Evolutionary conservation across 1,140 invertebrate species (phyloP), one percentile per base, ranked within the genome.

Genomic region (Lepidurus apus): DNA sequence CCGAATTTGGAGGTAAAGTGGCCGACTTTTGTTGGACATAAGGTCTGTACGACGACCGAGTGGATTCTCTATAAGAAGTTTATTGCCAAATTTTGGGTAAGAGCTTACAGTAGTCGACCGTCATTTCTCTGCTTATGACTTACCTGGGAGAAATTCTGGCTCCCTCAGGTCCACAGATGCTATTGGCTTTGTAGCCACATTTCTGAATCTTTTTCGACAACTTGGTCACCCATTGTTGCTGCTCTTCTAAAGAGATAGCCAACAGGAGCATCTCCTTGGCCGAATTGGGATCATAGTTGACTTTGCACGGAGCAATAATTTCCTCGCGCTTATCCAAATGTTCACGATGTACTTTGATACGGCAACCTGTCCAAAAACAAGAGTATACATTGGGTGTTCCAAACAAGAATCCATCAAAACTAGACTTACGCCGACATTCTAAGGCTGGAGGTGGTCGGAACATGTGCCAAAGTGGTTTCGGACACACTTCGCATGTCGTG

Each of bases 391-490:
- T 3, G 1, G 11, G 42, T 43, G 42, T 73, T 26, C 13, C 24
- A 77, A 80, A 47, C 80, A 77, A n/a, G 43, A 65, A 77, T 13
- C 42, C 43, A 34, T 73, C 8, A 74, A 17, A 11, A 42, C 17
- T 75, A 44, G 11, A 80, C 74, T 44, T 80, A 96, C 95, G 88
- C 89, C 95, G 90, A 87, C 97, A 99, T 87, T 98, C 97, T 80
- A 98, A 89, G 76, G 97, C 97, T 80, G 95, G 93, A 74, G 97
- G 97, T 79, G 97, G 97, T 84, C 95, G 91, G 85, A 99, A 93
- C 91, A 98, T 94, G 85, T 98, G 93, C 95, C 96, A 98, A 77
- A 98, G 88, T 82, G 96, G 95, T 85, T 96, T 97, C 44, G 95
- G 91, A 89, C 97, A 99, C 76, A 95, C 93, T 87, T 99, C 97